Conservation (phyloP, 2,113 vertebrate genomes). For the Ceratotherium simum region DNA sequence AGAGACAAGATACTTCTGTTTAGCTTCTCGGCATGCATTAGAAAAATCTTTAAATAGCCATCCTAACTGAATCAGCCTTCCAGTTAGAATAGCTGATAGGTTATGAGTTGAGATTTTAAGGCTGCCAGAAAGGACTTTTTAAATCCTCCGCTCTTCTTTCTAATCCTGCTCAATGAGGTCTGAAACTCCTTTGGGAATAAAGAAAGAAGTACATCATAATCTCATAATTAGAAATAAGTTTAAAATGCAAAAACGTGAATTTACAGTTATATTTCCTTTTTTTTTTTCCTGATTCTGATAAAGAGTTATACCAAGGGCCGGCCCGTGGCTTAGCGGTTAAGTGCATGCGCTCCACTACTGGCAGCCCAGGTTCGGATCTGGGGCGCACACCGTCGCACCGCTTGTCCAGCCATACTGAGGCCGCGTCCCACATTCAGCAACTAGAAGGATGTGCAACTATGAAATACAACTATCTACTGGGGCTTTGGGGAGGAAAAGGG, state of each 20-base stretch:
- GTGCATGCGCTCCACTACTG: too few relatives aligned
- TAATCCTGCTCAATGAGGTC: background rate
- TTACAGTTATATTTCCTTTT: background rate
- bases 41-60: conserved; percentile 54
- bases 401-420: too few relatives aligned
- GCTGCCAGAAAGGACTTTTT: background rate
- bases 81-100: background rate
- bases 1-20: conserved; percentile 26
- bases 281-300: background rate
- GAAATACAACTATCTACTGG: too few relatives aligned
- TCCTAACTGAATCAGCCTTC: background rate
- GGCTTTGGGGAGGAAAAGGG: too few relatives aligned
- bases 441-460: too few relatives aligned
- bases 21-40: background rate
- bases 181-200: background rate
- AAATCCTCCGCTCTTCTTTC: background rate
- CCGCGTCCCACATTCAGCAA: too few relatives aligned
- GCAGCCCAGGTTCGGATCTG: too few relatives aligned
- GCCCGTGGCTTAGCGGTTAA: too few relatives aligned
- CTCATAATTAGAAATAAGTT: conserved; percentile 33
- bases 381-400: too few relatives aligned
- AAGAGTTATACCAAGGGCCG: background rate
- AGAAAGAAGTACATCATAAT: background rate
- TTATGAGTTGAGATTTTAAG: conserved; percentile 18
- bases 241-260: conserved; percentile 32